Evolutionary conservation across 1,140 invertebrate species (phyloP), one percentile per base, ranked within the genome.

Genomic region (Druon quercuslanigerum): DNA sequence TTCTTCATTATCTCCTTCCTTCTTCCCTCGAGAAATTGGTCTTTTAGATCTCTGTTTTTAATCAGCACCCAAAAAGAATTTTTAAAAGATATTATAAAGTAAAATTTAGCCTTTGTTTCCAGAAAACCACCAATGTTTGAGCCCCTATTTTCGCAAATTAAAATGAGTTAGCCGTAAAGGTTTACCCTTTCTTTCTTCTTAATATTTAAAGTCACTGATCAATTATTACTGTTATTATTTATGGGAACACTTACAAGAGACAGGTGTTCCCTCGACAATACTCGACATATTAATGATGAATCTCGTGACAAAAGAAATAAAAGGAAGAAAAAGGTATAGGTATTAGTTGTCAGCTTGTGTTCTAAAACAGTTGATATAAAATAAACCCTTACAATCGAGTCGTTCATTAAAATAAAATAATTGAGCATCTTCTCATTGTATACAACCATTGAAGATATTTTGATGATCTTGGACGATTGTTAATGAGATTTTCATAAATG

Each of bases 341-440:
- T 52, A 50, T 78, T 77, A 78, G 83, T 83, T 78, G 80, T 80
- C 77, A 82, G 46, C 60, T 40, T 16, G n/a, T 33, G 6, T 66
- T 40, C 25, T 14, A 66, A 14, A 33, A 66, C 6, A 20, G 13
- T 60, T 33, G 57, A 33, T 60, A 33, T 33, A 66, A 66, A n/a
- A 66, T 66, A 13, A 66, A 33, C 57, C 33, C 16, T 33, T 16
- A 66, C n/a, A 25, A 66, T 66, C 25, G 14, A 66, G 57, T 66
- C 25, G 20, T 66, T 33, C 20, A 66, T 66, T 66, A 40, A 40
- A 66, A n/a, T 66, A 40, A 66, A 33, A 66, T 40, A 33, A 33
- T 66, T 4, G 25, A 66, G 14, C 57, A 66, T 66, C 57, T 66
- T 25, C 54, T 11, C n/a, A 46, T 46, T 5, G 5, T 46, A 46